Evolutionary conservation across 2,797 vertebrate species (phyloP), one percentile per base, ranked within the genome.

Genomic region (Philypnodon macrostomus): DNA sequence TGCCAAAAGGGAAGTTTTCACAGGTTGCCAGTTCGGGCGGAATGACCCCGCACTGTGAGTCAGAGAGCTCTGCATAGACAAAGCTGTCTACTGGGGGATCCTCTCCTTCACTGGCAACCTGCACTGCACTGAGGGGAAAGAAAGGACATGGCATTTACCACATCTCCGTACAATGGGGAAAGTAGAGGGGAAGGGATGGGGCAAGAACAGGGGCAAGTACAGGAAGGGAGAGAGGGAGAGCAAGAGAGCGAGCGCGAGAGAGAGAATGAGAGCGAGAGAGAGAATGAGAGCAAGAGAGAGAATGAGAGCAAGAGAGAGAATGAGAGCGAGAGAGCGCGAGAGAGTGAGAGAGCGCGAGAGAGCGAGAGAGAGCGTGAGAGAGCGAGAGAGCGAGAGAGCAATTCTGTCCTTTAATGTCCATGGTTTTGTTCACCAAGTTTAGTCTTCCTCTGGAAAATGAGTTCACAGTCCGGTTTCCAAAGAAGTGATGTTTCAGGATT

Each of bases 81-180:
- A 83, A 85, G 81, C 33, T 85, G 81, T 84, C 75, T 86, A 72
- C 70, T 72, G 80, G 79, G 81, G 78, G 71, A 61, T 87, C 83
- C 73, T 94, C 93, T 81, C 85, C 88, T 87, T 93, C 93, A 90
- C 83, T 91, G 88, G 91, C 87, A 87, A 91, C 92, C 87, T 92
- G 80, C 93, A 89, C 89, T 90, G 92, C 91, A 92, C 95, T 96
- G 87, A 91, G 86, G 85, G n/a, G 80, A 91, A 85, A 92, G 80
- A 93, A 90, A 93, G 77, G 92, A 92, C 73, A 93, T 19, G 80
- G 83, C 30, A 81, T 93, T 94, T 91, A 92, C 85, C 79, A 75
- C 81, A 86, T 63, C 83, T 76, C 55, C 76, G 65, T 24, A 67
- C 7, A 61, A 68, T 58, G 53, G 59, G 49, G 45, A 41, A 41